These are phyloP conservation scores for Heteropelma amictum DNA, from an alignment of 2,888 invertebrate genomes.

Conservation along the genomic window DNA sequence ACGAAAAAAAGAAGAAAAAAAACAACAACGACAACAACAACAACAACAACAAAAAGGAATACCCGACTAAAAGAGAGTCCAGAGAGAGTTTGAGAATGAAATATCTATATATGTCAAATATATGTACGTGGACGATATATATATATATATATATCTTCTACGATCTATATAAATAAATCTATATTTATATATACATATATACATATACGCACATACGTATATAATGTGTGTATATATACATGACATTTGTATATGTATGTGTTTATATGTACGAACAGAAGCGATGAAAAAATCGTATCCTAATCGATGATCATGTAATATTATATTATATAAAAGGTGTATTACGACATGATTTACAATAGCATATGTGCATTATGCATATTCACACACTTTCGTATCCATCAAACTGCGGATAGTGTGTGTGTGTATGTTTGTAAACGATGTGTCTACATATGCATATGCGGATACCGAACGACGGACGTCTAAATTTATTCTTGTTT, in stretches of 20 bases:
- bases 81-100: constrained; percentile 46
- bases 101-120: constrained; percentile 26
- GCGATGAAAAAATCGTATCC: constrained; percentile 58
- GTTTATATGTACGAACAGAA: constrained; percentile 21
- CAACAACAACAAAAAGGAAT: background rate
- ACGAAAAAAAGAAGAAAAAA: background rate
- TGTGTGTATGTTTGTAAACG: background rate
- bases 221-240: constrained; percentile 24
- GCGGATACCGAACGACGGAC: constrained; percentile 40
- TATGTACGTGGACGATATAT: constrained; percentile 12
- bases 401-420: constrained; percentile 2
- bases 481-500: constrained; percentile 52
- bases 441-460: constrained; percentile 16
- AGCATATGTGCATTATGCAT: constrained; percentile 38
- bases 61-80: background rate
- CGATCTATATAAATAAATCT: constrained; percentile 22
- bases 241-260: constrained; percentile 10
- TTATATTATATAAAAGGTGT: constrained; percentile 62
- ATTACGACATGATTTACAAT: constrained; percentile 57
- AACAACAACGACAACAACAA: background rate
- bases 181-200: constrained; percentile 18
- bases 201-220: constrained; percentile 19
- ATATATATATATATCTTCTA: constrained; percentile 21
- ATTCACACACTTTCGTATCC: constrained; percentile 18
- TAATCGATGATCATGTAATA: constrained; percentile 65